Evolutionary conservation across 1,140 invertebrate genomes (phyloP).

Genomic region (Antheraea pernyi): DNA sequence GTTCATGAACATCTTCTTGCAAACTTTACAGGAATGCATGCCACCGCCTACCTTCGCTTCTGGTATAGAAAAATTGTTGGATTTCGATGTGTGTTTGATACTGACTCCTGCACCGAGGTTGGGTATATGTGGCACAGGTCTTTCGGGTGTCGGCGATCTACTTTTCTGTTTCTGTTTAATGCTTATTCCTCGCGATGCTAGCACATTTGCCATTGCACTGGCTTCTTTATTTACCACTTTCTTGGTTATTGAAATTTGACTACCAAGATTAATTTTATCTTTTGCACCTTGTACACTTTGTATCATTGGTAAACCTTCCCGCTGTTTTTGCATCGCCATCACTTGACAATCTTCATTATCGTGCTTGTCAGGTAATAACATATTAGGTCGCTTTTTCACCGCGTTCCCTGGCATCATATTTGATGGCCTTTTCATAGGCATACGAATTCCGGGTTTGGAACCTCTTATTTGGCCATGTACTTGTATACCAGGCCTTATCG

Average conservation of each 20-base stretch:
- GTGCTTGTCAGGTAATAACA: slow-evolving; percentile 73
- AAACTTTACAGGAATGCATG: slow-evolving; percentile 63
- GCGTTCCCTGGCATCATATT: neutral
- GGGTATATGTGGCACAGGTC: slow-evolving; percentile 70
- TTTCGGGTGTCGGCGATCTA: slow-evolving; percentile 66
- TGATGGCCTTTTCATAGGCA: slow-evolving; percentile 66
- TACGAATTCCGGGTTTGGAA: slow-evolving; percentile 47
- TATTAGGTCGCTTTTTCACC: slow-evolving; percentile 61
- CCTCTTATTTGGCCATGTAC: slow-evolving; percentile 64
- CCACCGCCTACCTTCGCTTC: slow-evolving; percentile 67
- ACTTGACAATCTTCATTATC: slow-evolving; percentile 77
- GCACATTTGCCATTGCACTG: slow-evolving; percentile 85
- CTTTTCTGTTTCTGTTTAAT: slow-evolving; percentile 82
- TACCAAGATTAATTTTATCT: slow-evolving; percentile 71
- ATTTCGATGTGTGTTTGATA: slow-evolving; percentile 78
- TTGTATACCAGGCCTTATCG: slow-evolving; percentile 61
- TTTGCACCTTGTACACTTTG: slow-evolving; percentile 84
- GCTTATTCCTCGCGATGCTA: slow-evolving; percentile 87
- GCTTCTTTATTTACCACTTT: slow-evolving; percentile 83
- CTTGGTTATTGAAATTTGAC: slow-evolving; percentile 82
- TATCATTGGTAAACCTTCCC: slow-evolving; percentile 85
- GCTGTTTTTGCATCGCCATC: slow-evolving; percentile 86
- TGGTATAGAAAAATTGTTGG: slow-evolving; percentile 70
- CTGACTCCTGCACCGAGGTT: slow-evolving; percentile 87
- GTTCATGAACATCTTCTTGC: slow-evolving; percentile 72